Evolutionary conservation across 2,113 vertebrate genomes (phyloP).

Genomic region (Haliaeetus leucogaster): DNA sequence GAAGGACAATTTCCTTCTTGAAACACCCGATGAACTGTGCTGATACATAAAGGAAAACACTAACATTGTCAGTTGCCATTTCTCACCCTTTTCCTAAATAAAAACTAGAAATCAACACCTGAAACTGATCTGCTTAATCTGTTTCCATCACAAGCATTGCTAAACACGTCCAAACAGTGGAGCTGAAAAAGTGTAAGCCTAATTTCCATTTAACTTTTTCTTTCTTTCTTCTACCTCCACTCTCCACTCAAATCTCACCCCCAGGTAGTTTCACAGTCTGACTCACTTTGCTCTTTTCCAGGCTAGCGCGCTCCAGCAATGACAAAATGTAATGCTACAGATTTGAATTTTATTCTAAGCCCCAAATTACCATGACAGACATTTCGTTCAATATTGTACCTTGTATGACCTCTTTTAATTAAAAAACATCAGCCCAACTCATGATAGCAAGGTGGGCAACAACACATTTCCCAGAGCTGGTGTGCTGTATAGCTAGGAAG

Average conservation of each 20-base stretch:
- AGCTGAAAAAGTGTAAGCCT: neutral
- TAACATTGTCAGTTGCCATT: neutral
- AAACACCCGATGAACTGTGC: neutral
- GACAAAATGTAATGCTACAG: neutral
- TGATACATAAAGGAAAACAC: neutral
- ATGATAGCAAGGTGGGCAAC: neutral
- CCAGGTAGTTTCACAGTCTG: neutral
- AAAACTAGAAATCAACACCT: neutral
- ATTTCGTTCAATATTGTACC: neutral
- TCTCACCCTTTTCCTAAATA: neutral
- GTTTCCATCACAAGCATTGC: neutral
- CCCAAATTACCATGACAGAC: neutral
- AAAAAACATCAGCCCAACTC: neutral
- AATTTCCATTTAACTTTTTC: neutral
- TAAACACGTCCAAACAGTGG: neutral
- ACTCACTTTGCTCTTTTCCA: constrained; percentile 2
- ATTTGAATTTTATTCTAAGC: neutral
- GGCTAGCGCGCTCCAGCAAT: neutral
- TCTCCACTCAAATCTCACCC: neutral
- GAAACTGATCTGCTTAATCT: neutral
- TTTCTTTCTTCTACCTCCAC: neutral
- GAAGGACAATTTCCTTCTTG: neutral
- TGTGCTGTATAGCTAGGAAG: neutral
- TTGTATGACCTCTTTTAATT: neutral
- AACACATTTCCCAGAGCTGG: neutral